Evolutionary conservation across 2,113 vertebrate genomes (phyloP).

Genomic region (Drymodes brunneopygia): DNA sequence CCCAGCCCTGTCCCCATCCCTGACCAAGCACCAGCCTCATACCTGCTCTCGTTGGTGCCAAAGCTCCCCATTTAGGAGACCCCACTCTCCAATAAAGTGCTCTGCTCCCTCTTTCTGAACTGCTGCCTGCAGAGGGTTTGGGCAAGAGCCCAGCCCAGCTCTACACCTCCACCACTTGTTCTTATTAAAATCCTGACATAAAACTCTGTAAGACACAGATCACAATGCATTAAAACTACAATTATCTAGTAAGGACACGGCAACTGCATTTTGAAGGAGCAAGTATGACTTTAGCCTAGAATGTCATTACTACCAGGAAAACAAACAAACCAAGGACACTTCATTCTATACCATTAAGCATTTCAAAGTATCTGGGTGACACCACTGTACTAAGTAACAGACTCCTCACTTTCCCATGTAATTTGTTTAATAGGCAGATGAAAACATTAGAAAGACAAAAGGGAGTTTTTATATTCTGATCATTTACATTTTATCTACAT

Average conservation of each 20-base stretch:
- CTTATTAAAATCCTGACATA: background rate
- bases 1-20: background rate
- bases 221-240: background rate
- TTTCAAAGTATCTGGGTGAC: background rate
- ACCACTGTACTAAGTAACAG: background rate
- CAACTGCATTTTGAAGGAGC: background rate
- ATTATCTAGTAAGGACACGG: background rate
- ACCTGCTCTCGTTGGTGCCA: accelerated
- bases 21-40: background rate
- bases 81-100: accelerated
- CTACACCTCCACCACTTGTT: background rate
- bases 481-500: slow-evolving; percentile 40
- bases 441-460: slow-evolving; percentile 32
- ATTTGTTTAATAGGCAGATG: slow-evolving; percentile 36
- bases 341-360: background rate
- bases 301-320: background rate
- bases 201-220: background rate
- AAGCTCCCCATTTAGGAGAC: background rate
- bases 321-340: slow-evolving; percentile 11
- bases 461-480: slow-evolving; percentile 31
- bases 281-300: background rate
- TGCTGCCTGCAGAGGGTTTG: background rate
- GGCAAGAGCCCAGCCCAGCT: background rate
- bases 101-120: background rate
- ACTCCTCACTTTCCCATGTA: background rate